These are phyloP conservation scores for Trinorchestia longiramus DNA, from an alignment of 1,140 invertebrate genomes.

Conservation along the genomic window DNA sequence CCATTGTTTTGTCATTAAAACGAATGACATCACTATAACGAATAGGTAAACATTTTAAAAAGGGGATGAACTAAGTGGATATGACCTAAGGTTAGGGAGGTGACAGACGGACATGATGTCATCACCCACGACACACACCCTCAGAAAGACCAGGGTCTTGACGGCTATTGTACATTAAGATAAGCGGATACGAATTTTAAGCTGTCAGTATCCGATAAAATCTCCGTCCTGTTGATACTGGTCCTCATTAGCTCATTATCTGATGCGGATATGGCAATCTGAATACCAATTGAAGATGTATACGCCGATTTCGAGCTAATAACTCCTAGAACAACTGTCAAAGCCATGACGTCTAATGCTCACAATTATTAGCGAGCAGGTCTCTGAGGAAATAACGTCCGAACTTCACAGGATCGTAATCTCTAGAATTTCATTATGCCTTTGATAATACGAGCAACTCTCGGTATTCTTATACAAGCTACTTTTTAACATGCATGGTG, in stretches of 20 bases:
- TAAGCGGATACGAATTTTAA: neutral
- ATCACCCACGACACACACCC: neutral
- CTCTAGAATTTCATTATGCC: neutral
- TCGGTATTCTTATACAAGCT: neutral
- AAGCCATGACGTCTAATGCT: neutral
- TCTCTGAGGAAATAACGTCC: neutral
- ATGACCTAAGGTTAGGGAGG: neutral
- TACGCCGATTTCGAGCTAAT: neutral
- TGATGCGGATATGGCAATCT: neutral
- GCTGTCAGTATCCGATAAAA: neutral
- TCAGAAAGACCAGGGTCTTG: neutral
- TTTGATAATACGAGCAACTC: neutral
- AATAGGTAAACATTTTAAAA: neutral
- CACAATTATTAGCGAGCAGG: neutral
- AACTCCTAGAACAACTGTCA: neutral
- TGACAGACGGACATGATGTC: neutral
- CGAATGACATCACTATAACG: neutral
- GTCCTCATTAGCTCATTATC: neutral
- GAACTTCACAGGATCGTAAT: neutral
- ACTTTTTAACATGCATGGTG: neutral
- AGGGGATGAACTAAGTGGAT: neutral
- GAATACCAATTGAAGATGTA: neutral
- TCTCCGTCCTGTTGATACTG: neutral
- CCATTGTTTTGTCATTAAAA: neutral
- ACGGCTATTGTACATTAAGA: neutral